phyloP scores from a whole-genome alignment of 2,888 invertebrate species.

The Villa cingulata region DNA sequence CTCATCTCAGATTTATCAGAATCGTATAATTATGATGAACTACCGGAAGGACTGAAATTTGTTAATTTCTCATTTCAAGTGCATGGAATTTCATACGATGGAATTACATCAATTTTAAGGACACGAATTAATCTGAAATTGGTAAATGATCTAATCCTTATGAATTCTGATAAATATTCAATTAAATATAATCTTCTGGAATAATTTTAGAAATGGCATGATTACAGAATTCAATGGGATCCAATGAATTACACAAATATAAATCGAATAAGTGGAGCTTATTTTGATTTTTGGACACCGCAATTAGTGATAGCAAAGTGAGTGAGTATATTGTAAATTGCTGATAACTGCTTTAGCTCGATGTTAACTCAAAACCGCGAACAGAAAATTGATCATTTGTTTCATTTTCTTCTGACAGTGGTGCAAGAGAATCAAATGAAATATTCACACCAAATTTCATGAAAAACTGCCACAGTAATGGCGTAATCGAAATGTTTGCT shows the following conservation, averaged over 20 bases:
- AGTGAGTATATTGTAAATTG: no score
- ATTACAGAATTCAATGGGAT: conserved; percentile 47
- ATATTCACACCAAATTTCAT: conserved; percentile 1
- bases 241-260: conserved; percentile 13
- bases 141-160: no score
- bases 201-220: conserved; percentile 48
- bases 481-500: not conserved
- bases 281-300: conserved; percentile 26
- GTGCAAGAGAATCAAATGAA: conserved; percentile 3
- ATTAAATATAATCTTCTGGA: no score
- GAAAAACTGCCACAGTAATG: conserved; percentile 2
- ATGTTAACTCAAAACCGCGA: no score
- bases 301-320: conserved; percentile 25
- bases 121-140: conserved; percentile 33
- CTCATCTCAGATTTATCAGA: conserved; percentile 40
- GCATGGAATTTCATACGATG: conserved; percentile 24
- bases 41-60: conserved; percentile 20
- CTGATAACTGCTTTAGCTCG: no score
- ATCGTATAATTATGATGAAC: conserved; percentile 35
- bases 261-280: conserved; percentile 14
- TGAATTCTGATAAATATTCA: no score
- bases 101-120: conserved; percentile 21
- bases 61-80: conserved; percentile 26
- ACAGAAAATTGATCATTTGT: no score
- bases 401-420: not conserved